Base-by-base conservation (phyloP, 53 echinoderm and acorn worm genomes). In the Temnopleurus reevesii region DNA sequence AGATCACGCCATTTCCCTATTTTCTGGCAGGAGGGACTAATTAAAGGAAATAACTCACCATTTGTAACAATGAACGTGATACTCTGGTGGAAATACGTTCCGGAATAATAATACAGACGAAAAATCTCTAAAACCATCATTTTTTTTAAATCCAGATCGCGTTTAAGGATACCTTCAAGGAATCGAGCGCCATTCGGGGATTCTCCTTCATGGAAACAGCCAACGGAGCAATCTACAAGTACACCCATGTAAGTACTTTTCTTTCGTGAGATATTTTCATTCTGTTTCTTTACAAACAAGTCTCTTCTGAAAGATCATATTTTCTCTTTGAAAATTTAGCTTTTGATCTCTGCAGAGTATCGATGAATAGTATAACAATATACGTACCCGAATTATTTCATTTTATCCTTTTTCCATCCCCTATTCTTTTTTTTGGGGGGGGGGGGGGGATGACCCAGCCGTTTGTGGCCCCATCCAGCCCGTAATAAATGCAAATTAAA, bases 231-330 rank as follows among this genome's bases (percentile, higher is more conserved):
- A 81, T 81, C 12, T 81, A 53, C n/a, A 29, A 31, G 18, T 81
- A 31, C 31, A 81, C 81, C 2, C 81, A 81, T 18, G 81, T 81
- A 53, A 81, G 81, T 53, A 46, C n/a, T n/a, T n/a, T n/a, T n/a
- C n/a, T n/a, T n/a, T n/a, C n/a, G n/a, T 77, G 59, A 23, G 15
- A 59, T 71, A 12, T 29, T 71, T 4, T 71, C 15, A 34, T 6
- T 71, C 8, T 12, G 0, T 29, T 29, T 29, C 71, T 31, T 24
- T 8, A 12, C 9, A 31, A 34, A 71, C 21, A 2, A 71, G 28
- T 27, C 6, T 28, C 0, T 6, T 24, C 13, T n/a, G 21, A 59
- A 59, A 59, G 12, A 9, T 24, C 15, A 18, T n/a, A 59, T 24
- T 19, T n/a, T 59, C 7, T 24, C 23, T 59, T n/a, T 21, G 23